Base-by-base conservation (phyloP, 1,140 invertebrate species). In the Drosophila lacertosa region DNA sequence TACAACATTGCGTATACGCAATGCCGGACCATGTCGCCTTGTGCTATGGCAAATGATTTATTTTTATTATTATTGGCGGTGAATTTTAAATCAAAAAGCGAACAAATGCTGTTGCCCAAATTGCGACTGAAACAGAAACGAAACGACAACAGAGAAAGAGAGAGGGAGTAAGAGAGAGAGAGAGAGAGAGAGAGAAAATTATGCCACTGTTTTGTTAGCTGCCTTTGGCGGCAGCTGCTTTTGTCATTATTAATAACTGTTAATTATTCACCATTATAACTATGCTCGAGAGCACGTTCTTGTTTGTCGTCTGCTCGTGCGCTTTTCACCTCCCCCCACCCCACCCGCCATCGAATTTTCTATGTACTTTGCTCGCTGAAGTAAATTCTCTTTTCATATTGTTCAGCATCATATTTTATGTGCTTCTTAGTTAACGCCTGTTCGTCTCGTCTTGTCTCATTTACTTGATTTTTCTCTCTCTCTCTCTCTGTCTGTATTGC, bases 241-340 rank as follows among this genome's bases (percentile, higher is more conserved):
- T 89, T 89, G 84, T 89, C 84, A 84, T 89, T 89, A 89, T 89
- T 89, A 89, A 89, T 89, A 89, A 84, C 84, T 89, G 84, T 89
- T 89, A 89, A 89, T 89, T 89, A 89, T 89, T 89, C 84, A 89
- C 80, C 80, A 89, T 84, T 80, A 89, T 77, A 80, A 68, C 80
- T 74, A 70, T 83, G 75, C 66, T 66, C 39, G 48, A 29, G 50
- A 74, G 74, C 77, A 77, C 73, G 73, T 77, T 58, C 50, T 39
- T 59, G 63, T 67, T 67, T 54, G 54, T 68, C 40, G 40, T 67
- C 69, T 48, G 54, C 44, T 33, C 37, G 26, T 11, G 37, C 29
- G 35, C 42, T 2, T n/a, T n/a, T n/a, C n/a, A n/a, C 15, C 45
- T 9, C 13, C 16, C 55, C n/a, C 15, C 9, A 1, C 2, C 26